Percentiles rank a stretch among this genome's conserved stretches.
Conservation (phyloP, 2,113 vertebrate species). For the Puma concolor region DNA sequence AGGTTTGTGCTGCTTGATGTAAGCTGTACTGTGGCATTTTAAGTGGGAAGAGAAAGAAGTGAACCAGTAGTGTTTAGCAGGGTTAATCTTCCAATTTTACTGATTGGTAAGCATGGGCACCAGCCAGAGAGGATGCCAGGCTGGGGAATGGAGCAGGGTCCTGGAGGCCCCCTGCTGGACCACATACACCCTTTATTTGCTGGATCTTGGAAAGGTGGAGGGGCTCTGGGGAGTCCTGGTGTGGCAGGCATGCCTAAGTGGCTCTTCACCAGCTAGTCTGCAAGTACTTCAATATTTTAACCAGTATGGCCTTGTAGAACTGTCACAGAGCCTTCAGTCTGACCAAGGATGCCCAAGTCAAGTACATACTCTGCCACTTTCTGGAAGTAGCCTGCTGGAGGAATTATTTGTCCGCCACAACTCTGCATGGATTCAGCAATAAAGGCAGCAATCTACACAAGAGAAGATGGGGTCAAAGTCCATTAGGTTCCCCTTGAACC, state of each 20-base stretch:
- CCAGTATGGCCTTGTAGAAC: not conserved
- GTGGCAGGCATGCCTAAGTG: not conserved
- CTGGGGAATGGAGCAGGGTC: not conserved
- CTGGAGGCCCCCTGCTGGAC: not conserved
- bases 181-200: not conserved
- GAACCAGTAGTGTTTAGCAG: not conserved
- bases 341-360: conserved; percentile 51
- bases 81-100: not conserved
- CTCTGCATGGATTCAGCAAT: conserved; percentile 99
- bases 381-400: conserved; percentile 97
- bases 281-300: not conserved
- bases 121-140: not conserved
- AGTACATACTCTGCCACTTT: conserved; percentile 97
- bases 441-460: conserved; percentile 96
- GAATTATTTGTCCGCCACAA: conserved; percentile 98
- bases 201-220: not conserved
- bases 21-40: not conserved
- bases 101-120: not conserved
- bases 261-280: not conserved
- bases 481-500: not conserved
- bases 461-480: conserved; percentile 85
- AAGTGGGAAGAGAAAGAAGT: conserved; percentile 4
- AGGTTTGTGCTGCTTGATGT: not conserved
- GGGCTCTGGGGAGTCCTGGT: not conserved
- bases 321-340: conserved; percentile 20